Conservation (phyloP, 2,113 vertebrate genomes). For the Chinchilla lanigera region DNA sequence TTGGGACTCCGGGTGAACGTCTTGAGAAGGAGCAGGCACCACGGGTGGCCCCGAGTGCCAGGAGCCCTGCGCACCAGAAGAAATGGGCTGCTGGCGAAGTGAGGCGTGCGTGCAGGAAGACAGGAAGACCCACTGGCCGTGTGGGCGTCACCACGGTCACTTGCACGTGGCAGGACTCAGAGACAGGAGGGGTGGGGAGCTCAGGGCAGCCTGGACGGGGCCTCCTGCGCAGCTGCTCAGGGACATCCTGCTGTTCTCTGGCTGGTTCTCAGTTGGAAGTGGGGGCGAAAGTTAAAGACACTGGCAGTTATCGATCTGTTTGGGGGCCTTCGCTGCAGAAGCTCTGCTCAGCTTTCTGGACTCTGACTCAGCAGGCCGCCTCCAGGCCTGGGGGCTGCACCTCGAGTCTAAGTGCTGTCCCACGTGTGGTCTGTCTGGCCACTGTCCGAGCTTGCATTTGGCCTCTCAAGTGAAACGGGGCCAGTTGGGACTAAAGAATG, state of each 20-base stretch:
- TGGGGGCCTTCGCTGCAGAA: background rate
- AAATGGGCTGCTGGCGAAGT: rapidly evolving
- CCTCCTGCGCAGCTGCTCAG: background rate
- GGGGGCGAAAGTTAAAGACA: background rate
- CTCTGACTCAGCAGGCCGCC: background rate
- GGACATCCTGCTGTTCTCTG: background rate
- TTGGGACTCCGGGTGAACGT: rapidly evolving
- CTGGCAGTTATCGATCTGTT: too few relatives aligned
- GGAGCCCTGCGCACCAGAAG: background rate
- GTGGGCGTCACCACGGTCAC: rapidly evolving
- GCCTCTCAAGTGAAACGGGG: background rate
- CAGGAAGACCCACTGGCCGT: rapidly evolving
- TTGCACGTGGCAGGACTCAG: background rate
- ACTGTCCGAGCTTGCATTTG: rapidly evolving
- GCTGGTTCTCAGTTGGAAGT: background rate
- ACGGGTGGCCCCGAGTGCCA: background rate
- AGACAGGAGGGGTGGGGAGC: background rate
- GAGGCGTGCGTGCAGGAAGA: background rate
- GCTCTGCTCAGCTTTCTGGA: background rate
- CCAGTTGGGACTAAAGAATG: background rate
- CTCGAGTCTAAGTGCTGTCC: background rate
- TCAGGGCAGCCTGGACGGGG: background rate
- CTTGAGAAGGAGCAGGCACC: background rate
- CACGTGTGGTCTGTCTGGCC: background rate
- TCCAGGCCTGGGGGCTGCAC: rapidly evolving